These are phyloP conservation scores for Tiliacea citrago DNA, from an alignment of 2,888 invertebrate species.

Conservation along the genomic window DNA sequence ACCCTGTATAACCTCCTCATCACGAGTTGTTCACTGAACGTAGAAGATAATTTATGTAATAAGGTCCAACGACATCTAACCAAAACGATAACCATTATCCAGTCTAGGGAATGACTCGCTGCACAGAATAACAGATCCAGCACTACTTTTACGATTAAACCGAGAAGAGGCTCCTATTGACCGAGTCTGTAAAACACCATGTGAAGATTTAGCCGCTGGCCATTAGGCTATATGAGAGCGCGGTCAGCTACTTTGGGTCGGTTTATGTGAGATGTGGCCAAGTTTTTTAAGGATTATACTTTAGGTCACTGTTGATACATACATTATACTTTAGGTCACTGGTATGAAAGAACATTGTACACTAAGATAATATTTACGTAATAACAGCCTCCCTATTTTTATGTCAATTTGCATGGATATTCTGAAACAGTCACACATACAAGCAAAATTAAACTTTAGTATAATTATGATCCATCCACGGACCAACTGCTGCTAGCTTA, in stretches of 20 bases:
- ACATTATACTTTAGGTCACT: too few relatives aligned
- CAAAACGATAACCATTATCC: conserved; percentile 24
- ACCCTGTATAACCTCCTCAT: too few relatives aligned
- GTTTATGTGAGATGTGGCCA: conserved; percentile 58
- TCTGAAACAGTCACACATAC: too few relatives aligned
- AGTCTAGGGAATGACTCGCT: not conserved
- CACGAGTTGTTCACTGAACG: too few relatives aligned
- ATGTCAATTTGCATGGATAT: too few relatives aligned
- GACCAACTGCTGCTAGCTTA: too few relatives aligned
- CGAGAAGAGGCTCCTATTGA: conserved; percentile 79
- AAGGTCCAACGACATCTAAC: not conserved
- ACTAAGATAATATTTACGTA: too few relatives aligned
- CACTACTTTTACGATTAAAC: conserved; percentile 77
- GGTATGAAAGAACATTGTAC: too few relatives aligned
- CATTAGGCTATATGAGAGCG: conserved; percentile 83
- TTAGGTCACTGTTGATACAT: too few relatives aligned
- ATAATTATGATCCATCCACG: too few relatives aligned
- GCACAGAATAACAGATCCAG: conserved; percentile 42
- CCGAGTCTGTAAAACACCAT: conserved; percentile 81
- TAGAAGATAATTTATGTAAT: not conserved
- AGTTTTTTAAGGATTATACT: not conserved
- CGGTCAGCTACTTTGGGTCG: conserved; percentile 74
- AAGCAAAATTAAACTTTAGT: too few relatives aligned
- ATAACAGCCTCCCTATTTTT: not conserved
- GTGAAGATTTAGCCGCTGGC: conserved; percentile 83